phyloP scores from a whole-genome alignment of 2,797 vertebrate genomes.

The Dipus sagitta region DNA sequence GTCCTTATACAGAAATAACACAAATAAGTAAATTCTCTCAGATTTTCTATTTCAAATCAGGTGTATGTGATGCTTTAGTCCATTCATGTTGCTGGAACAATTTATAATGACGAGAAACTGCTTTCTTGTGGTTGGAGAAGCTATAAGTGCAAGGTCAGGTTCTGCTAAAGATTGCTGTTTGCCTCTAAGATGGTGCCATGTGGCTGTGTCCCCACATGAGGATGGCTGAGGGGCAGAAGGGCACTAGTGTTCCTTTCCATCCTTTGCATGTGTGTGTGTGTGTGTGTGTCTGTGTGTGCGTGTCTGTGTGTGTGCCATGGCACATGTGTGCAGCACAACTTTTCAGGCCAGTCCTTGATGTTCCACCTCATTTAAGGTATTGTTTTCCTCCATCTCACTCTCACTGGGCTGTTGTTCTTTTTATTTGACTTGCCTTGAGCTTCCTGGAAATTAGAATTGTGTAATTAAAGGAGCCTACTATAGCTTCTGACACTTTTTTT shows the following conservation, averaged over 20 bases:
- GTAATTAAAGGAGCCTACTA: too few species aligned
- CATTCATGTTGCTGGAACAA: not conserved
- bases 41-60: not conserved
- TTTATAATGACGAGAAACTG: not conserved
- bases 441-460: too few species aligned
- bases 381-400: too few species aligned
- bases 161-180: not conserved
- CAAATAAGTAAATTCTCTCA: not conserved
- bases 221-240: not conserved
- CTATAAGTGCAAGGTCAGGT: not conserved
- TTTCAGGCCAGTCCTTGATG: too few species aligned
- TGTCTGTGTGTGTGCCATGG: too few species aligned
- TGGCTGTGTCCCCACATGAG: not conserved
- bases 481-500: too few species aligned
- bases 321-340: too few species aligned
- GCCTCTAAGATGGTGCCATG: fast-evolving
- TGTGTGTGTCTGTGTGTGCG: too few species aligned
- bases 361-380: too few species aligned
- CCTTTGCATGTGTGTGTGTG: too few species aligned
- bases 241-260: not conserved
- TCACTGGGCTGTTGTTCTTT: too few species aligned
- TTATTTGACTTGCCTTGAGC: too few species aligned
- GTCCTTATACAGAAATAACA: not conserved
- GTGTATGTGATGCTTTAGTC: not conserved
- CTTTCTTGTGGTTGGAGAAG: not conserved